Base-by-base conservation (phyloP, 1,140 invertebrate species). In the Tigriopus japonicus region DNA sequence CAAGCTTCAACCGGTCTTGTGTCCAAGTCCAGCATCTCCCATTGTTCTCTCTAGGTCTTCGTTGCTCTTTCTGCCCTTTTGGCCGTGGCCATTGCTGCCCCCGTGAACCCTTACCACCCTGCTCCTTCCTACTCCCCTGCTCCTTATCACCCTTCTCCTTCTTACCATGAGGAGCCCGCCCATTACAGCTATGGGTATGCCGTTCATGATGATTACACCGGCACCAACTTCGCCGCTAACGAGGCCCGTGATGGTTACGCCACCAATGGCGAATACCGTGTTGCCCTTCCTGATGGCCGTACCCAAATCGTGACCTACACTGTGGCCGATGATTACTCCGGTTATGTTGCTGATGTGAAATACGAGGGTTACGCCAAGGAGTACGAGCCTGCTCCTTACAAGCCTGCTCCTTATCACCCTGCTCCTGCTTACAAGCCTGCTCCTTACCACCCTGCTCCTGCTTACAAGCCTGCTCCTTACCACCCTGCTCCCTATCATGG, bases 241-340 rank as follows among this genome's bases (percentile, higher is more conserved):
- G 63, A 64, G 56, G 58, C 54, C 52, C 62, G 23, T 62, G 72
- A 17, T 28, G 53, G 53, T 28, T 55, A 61, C 54, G 40, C 56
- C 53, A 45, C 52, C 61, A 63, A 21, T 17, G 59, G 23, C 42
- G 28, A n/a, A 17, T 60, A 60, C 59, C 14, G 28, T 5, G 59
- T 60, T 13, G 45, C 14, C 15, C 59, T 60, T 1, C 59, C 59
- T 5, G 59, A 60, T 21, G 56, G 56, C 28, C 28, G 56, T 41
- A 43, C 42, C 15, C 56, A 59, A 24, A 59, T 42, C 42, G 59
- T 60, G 7, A 62, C 35, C 52, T 62, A 62, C 17, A 13, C 13
- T 13, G 59, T 60, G 1, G 59, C 35, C 13, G 59, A 60, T 62
- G 59, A 24, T 12, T 23, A 62, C n/a, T 15, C 14, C 6, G 59